Evolutionary conservation across 1,140 invertebrate species (phyloP).

Genomic region (Philaenus spumarius): DNA sequence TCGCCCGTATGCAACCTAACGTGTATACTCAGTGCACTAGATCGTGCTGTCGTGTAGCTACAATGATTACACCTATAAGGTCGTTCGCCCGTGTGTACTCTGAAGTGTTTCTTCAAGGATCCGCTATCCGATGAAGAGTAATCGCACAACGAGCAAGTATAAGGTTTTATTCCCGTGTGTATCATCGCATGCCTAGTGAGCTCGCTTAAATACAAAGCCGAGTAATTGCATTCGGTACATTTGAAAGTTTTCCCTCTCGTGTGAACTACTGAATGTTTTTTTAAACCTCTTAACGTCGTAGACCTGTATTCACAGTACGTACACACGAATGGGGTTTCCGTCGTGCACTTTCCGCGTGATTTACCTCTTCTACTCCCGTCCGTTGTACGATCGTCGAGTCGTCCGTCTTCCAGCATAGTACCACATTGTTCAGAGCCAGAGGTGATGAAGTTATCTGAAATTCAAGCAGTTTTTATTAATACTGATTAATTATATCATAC

Average conservation of each 20-base stretch:
- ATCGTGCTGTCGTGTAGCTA: neutral
- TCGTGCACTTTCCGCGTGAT: too few species aligned
- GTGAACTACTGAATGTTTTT: constrained; percentile 6
- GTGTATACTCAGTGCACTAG: neutral
- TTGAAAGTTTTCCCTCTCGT: neutral
- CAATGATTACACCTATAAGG: constrained; percentile 16
- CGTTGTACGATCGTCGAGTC: too few species aligned
- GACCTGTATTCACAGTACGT: too few species aligned
- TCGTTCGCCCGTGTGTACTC: constrained; percentile 8
- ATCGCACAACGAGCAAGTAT: constrained; percentile 1
- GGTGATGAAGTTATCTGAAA: too few species aligned
- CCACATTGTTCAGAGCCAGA: too few species aligned
- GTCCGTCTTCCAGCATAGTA: too few species aligned
- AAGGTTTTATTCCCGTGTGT: constrained; percentile 5
- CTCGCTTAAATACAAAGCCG: neutral
- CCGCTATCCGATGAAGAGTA: neutral
- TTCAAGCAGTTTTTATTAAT: too few species aligned
- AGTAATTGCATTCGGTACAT: constrained; percentile 1
- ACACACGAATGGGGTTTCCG: too few species aligned
- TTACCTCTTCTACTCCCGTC: too few species aligned
- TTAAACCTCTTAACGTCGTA: neutral
- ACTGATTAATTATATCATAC: too few species aligned
- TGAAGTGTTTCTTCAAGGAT: constrained; percentile 8
- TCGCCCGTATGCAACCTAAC: constrained; percentile 13
- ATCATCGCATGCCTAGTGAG: constrained; percentile 3